Percentiles rank a stretch among this genome's conserved stretches.
Conservation (phyloP, 2,888 invertebrate species). For the Tetranychus truncatus region DNA sequence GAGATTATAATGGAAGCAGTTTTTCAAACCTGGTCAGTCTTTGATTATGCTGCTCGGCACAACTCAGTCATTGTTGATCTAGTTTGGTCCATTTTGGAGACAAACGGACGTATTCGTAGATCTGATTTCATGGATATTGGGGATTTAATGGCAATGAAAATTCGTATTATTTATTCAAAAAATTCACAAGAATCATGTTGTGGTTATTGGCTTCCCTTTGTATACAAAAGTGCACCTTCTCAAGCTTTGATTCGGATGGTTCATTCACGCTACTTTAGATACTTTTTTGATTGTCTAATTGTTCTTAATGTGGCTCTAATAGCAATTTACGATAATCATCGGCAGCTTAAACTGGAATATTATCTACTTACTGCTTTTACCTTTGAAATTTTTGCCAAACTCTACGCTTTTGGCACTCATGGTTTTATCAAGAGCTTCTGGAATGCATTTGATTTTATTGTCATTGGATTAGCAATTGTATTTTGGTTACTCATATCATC, state of each 20-base stretch:
- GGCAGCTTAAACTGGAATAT: conserved; percentile 31
- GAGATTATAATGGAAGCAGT: conserved; percentile 31
- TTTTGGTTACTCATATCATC: conserved; percentile 18
- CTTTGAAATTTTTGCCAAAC: conserved; percentile 35
- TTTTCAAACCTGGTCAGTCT: conserved; percentile 27
- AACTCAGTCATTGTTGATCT: conserved; percentile 30
- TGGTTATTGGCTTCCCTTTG: conserved; percentile 20
- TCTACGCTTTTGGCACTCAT: conserved; percentile 34
- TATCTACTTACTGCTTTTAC: conserved; percentile 34
- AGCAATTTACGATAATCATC: conserved; percentile 29
- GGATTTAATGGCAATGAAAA: conserved; percentile 34
- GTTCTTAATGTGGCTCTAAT: conserved; percentile 36
- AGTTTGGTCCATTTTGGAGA: conserved; percentile 34
- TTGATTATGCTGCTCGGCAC: background rate
- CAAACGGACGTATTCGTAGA: conserved; percentile 29
- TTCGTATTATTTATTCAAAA: conserved; percentile 34
- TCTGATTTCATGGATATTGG: conserved; percentile 34
- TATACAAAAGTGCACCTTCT: conserved; percentile 22
- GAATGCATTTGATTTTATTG: conserved; percentile 37
- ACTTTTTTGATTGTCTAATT: conserved; percentile 35
- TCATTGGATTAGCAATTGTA: conserved; percentile 33
- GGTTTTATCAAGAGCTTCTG: conserved; percentile 34
- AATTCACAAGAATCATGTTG: conserved; percentile 20
- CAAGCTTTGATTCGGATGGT: conserved; percentile 20
- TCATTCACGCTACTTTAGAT: conserved; percentile 33